Conservation (phyloP, 2,797 vertebrate genomes). For the Eremophila alpestris region DNA sequence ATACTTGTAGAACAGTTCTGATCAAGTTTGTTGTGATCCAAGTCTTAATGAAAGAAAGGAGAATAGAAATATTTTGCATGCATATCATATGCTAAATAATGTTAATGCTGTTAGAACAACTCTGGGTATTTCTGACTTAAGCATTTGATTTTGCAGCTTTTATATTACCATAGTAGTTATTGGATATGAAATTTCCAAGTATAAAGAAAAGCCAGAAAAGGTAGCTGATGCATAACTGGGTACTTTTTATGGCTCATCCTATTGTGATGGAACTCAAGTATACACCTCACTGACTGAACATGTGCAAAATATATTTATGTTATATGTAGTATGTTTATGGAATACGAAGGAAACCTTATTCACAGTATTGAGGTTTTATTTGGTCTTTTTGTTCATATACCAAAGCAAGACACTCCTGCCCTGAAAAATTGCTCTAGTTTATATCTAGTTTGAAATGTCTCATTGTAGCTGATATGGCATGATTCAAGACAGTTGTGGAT, state of each 20-base stretch:
- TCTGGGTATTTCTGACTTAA: not conserved
- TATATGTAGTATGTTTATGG: not conserved
- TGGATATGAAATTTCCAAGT: not conserved
- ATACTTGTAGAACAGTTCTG: not conserved
- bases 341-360: not conserved
- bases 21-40: not conserved
- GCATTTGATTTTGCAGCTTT: not conserved
- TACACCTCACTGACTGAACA: not conserved
- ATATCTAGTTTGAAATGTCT: not conserved
- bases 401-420: not conserved
- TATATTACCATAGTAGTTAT: not conserved
- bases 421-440: not conserved
- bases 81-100: not conserved
- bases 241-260: not conserved
- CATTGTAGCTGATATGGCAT: not conserved
- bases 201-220: not conserved
- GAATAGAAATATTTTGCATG: not conserved
- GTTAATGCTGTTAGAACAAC: not conserved
- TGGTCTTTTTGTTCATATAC: not conserved
- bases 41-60: not conserved
- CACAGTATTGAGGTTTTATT: not conserved
- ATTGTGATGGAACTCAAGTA: not conserved
- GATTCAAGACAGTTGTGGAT: not conserved
- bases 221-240: not conserved
- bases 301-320: not conserved